These are phyloP conservation scores for Zoanthus sociatus DNA, from an alignment of 92 coral and sea anemone species.

Conservation along the genomic window DNA sequence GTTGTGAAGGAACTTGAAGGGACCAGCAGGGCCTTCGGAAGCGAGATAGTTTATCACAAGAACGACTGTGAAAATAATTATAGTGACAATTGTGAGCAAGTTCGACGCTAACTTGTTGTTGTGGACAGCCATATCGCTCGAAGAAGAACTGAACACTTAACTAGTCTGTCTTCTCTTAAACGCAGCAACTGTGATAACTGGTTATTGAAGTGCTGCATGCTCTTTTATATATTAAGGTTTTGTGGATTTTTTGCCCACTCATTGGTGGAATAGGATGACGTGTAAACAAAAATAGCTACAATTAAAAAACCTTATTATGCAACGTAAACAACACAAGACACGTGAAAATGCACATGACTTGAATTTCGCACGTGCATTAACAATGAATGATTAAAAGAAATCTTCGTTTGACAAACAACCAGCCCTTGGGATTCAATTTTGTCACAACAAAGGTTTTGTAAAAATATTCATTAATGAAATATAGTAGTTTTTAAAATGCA, in stretches of 20 bases:
- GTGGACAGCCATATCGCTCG: background rate
- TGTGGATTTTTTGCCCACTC: background rate
- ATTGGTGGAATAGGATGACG: background rate
- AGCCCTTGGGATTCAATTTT: too few species aligned
- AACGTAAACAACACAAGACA: too few species aligned
- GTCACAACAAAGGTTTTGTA: too few species aligned
- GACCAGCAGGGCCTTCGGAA: slow-evolving; percentile 50
- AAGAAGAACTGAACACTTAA: background rate
- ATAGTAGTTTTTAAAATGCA: too few species aligned
- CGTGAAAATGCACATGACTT: slow-evolving; percentile 1
- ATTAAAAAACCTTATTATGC: background rate
- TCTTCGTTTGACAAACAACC: too few species aligned
- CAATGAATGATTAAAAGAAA: too few species aligned
- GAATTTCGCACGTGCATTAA: background rate
- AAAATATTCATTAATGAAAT: too few species aligned
- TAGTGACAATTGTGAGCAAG: background rate
- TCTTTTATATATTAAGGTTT: background rate
- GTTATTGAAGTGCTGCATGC: background rate
- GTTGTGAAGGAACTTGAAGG: slow-evolving; percentile 49
- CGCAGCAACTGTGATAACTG: too few species aligned
- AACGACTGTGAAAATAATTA: slow-evolving; percentile 36
- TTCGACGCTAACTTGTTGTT: slow-evolving; percentile 12
- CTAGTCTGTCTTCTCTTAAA: too few species aligned
- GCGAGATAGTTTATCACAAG: slow-evolving; percentile 55
- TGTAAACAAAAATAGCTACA: background rate